Base-by-base conservation (phyloP, 2,888 invertebrate species). In the Microplitis manilae region DNA sequence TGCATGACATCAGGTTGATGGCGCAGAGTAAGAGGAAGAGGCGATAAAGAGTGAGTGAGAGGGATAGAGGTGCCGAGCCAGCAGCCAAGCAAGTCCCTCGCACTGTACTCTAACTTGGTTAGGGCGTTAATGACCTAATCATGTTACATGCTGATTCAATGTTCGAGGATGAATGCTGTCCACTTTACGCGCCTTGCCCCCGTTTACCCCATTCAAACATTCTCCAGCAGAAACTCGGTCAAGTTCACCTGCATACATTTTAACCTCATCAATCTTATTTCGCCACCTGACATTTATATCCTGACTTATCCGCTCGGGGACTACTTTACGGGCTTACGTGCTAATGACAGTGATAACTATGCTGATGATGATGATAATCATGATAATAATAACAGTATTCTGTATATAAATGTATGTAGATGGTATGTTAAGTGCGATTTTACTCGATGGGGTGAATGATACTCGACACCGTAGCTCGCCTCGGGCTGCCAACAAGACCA, bases 91-190 rank as follows among this genome's bases (percentile, higher is more conserved):
- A 88, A 89, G 89, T 89, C 88, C 87, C 88, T 86, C 87, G 88
- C 89, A 89, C 88, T 88, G 87, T 88, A 65, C 50, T 87, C 88
- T 89, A 89, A 89, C 89, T 89, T 85, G 87, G 86, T 89, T 89
- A 88, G 84, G 85, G 86, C 86, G 87, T 88, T 89, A 89, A 89
- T 89, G 88, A 88, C 87, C 89, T 89, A 89, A 89, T 89, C 88
- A 89, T 89, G 88, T 89, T 89, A 89, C 88, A 89, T 89, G 87
- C 88, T 89, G 88, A 89, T 89, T 89, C 89, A 89, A 89, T 89
- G 89, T 89, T 89, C 87, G 87, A 88, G 88, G 88, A 89, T 88
- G 89, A 89, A 89, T 89, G 88, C 87, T 89, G 89, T 88, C 89
- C 89, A 88, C 88, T 88, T 88, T 89, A 88, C 89, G 88, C 88